phyloP scores from a whole-genome alignment of 2,888 invertebrate genomes.

The Patella depressa region DNA sequence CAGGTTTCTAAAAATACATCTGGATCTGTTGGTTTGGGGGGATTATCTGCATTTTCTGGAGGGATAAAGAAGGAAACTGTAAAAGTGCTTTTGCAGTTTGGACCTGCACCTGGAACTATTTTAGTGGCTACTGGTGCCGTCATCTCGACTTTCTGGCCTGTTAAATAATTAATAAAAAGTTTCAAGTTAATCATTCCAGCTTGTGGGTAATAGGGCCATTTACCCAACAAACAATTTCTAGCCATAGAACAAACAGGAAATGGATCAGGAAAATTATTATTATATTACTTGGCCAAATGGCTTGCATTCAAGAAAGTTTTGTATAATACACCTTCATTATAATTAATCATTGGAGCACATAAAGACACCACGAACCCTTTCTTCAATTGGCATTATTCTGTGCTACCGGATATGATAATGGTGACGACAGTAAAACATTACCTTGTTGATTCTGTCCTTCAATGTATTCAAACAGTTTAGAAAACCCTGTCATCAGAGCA shows the following conservation, averaged over 20 bases:
- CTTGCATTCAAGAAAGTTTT: too few relatives aligned
- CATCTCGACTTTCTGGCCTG: conserved; percentile 57
- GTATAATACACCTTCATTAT: too few relatives aligned
- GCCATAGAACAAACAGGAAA: too few relatives aligned
- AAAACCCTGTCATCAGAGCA: conserved; percentile 42
- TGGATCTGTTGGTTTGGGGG: conserved; percentile 47
- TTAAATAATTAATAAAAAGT: background rate
- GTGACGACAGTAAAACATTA: conserved; percentile 31
- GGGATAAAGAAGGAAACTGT: conserved; percentile 58
- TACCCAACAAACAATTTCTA: too few relatives aligned
- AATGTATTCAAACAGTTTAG: conserved; percentile 57
- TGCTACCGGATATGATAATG: too few relatives aligned
- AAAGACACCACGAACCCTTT: too few relatives aligned
- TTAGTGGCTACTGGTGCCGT: conserved; percentile 54
- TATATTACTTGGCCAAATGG: too few relatives aligned
- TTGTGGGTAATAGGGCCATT: too few relatives aligned
- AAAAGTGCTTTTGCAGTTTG: conserved; percentile 58
- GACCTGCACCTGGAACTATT: conserved; percentile 57
- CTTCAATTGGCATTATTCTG: too few relatives aligned
- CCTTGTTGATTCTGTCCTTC: conserved; percentile 49
- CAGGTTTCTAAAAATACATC: conserved; percentile 40
- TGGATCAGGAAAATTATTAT: too few relatives aligned
- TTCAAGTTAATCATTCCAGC: too few relatives aligned
- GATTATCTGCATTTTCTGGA: conserved; percentile 29
- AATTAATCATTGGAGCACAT: too few relatives aligned